Conservation (phyloP, 2,113 vertebrate species). For the Cochlearius cochlearius region DNA sequence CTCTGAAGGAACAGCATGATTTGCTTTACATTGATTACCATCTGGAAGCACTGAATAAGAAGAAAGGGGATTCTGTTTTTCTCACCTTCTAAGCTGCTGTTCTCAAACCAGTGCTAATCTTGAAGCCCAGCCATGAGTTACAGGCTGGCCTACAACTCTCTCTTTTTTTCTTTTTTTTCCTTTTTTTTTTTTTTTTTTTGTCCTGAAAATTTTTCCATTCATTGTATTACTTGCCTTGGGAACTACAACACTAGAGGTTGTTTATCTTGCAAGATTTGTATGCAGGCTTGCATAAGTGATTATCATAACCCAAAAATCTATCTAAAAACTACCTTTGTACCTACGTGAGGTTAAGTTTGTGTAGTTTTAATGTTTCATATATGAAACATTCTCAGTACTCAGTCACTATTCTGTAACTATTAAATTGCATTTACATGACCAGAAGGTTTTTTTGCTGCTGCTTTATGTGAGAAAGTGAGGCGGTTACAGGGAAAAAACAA, state of each 20-base stretch:
- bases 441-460: background rate
- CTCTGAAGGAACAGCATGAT: background rate
- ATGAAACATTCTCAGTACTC: background rate
- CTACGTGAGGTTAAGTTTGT: background rate
- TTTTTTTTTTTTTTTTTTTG: too few relatives aligned
- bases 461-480: background rate
- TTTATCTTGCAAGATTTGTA: background rate
- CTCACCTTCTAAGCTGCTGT: background rate
- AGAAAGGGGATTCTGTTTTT: background rate
- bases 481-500: background rate
- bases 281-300: background rate
- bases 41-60: background rate
- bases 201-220: background rate
- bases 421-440: background rate
- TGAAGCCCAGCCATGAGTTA: background rate
- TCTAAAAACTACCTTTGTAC: background rate
- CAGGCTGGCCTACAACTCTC: background rate
- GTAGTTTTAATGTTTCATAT: background rate
- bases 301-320: background rate
- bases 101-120: background rate
- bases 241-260: background rate
- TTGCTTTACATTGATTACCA: background rate
- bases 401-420: background rate
- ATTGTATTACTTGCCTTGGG: background rate
- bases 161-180: too few relatives aligned